phyloP scores from a whole-genome alignment of 2,113 vertebrate species.

The Abramis brama region DNA sequence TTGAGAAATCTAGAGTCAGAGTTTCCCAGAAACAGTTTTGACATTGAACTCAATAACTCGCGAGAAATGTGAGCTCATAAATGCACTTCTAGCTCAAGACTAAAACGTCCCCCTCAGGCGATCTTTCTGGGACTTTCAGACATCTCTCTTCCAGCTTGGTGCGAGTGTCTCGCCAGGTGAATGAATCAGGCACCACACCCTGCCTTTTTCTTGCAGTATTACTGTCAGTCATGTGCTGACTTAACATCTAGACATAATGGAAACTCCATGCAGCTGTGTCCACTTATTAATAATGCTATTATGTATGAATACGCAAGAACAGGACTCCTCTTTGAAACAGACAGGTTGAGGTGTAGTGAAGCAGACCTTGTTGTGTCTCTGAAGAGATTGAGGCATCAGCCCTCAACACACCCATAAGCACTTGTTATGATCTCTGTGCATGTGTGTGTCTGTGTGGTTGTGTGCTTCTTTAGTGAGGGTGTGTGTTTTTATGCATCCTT shows the following conservation, averaged over 20 bases:
- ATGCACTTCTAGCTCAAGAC: background rate
- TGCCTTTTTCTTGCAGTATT: background rate
- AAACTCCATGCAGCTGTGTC: constrained; percentile 3
- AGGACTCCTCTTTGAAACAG: background rate
- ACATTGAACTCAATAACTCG: background rate
- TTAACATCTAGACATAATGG: background rate
- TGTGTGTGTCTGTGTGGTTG: background rate
- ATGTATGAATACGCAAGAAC: background rate
- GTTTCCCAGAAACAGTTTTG: constrained; percentile 7
- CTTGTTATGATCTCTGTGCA: background rate
- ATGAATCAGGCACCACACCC: constrained; percentile 17
- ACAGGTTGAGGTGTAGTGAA: background rate
- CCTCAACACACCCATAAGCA: background rate
- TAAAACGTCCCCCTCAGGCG: background rate
- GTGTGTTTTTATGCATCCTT: background rate
- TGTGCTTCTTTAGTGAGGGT: background rate
- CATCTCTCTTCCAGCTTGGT: background rate
- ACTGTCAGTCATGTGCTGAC: constrained; percentile 29
- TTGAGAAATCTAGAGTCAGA: background rate
- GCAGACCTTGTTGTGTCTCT: constrained; percentile 14
- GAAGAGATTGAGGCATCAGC: too few species aligned
- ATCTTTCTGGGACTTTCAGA: constrained; percentile 22
- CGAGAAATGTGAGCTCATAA: background rate
- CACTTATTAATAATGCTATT: background rate
- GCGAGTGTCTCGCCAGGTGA: background rate